Base-by-base conservation (phyloP, 2,113 vertebrate genomes). In the Brachyhypopomus gauderio region DNA sequence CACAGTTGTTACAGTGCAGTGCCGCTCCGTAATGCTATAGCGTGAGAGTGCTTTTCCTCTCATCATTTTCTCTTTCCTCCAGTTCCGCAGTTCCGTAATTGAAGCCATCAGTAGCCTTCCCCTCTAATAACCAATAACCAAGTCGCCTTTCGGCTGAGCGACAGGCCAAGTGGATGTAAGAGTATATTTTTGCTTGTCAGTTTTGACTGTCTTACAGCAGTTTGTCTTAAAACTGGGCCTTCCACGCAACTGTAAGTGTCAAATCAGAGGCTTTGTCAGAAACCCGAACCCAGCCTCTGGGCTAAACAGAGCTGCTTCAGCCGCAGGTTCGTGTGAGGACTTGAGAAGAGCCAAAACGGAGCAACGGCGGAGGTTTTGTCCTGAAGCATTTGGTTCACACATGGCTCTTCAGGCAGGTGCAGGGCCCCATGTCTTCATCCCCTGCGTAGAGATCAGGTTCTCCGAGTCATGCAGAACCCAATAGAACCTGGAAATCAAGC, bases 111-210 rank as follows among this genome's bases (percentile, higher is more conserved):
- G 20, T 72, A 59, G 55, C 81, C 52, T 81, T 85, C 62, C 66
- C 83, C 79, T 69, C 2, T 34, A 80, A 89, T 48, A 59, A 14
- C 1, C 88, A 36, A 83, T 74, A 78, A 64, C 78, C 84, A 71
- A 84, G 71, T 71, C 77, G 66, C 88, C 78, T 85, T 85, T 86
- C 19, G 2, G 22, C 79, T 85, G 85, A 87, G 86, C 85, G 81
- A 83, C 85, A 83, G 81, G 41, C n/a, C 6, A 22, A 83, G 74
- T 62, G 62, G 52, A 20, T 78, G 82, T 60, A 70, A 56, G 12
- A 67, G 41, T 25, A 71, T 62, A 69, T 72, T 84, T 78, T 48
- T 83, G 71, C 73, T 45, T 74, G 81, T 82, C 77, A 71, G 74
- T 52, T 74, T 81, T 63, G 25, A n/a, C 58, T 77, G 69, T 67